phyloP scores from a whole-genome alignment of 2,797 vertebrate genomes.

The Ammospiza maritima region DNA sequence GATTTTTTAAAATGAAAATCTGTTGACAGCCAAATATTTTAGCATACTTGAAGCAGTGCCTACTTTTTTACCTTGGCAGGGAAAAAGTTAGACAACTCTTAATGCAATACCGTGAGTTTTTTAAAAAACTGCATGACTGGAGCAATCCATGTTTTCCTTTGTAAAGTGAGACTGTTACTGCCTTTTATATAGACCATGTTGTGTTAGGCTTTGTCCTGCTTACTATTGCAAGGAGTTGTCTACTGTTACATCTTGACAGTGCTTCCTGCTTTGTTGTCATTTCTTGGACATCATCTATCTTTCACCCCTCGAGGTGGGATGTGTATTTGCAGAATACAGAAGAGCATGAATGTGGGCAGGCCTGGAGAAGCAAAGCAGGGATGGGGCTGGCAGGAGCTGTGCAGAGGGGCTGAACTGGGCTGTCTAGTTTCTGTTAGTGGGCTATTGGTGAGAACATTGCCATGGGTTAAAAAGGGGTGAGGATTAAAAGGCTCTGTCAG shows the following conservation, averaged over 20 bases:
- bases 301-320: neutral
- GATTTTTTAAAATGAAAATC: neutral
- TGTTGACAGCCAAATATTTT: neutral
- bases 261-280: neutral
- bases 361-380: neutral
- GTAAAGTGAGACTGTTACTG: neutral
- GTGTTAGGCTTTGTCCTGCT: neutral
- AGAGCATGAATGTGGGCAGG: neutral
- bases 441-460: neutral
- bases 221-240: neutral
- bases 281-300: neutral
- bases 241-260: neutral
- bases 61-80: neutral
- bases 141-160: neutral
- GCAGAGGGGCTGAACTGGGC: neutral
- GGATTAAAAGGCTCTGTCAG: neutral
- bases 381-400: neutral
- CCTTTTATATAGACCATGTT: neutral
- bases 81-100: neutral
- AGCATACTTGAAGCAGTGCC: neutral
- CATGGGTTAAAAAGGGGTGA: neutral
- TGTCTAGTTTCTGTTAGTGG: neutral
- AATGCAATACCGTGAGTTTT: neutral
- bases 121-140: neutral
- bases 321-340: neutral